Evolutionary conservation across 2,797 vertebrate genomes (phyloP).

Genomic region (Naso thynnoides): DNA sequence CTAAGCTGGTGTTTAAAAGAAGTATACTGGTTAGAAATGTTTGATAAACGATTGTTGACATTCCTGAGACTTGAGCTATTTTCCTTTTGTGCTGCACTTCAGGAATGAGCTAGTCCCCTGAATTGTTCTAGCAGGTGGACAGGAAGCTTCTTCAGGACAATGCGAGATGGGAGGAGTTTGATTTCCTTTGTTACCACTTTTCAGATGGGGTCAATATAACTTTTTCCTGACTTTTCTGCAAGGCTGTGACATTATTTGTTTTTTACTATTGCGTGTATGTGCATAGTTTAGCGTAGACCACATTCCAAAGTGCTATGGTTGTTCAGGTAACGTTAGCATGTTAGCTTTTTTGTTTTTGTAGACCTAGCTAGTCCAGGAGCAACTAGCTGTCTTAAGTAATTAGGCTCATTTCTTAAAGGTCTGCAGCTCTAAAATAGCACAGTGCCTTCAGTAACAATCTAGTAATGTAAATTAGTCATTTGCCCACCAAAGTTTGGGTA

Average conservation of each 20-base stretch:
- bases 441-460: background rate
- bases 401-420: background rate
- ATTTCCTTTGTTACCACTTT: conserved; percentile 66
- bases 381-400: background rate
- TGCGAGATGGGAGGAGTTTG: conserved; percentile 62
- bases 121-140: conserved; percentile 85
- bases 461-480: conserved; percentile 43
- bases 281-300: background rate
- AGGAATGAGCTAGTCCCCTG: conserved; percentile 68
- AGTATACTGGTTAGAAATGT: conserved; percentile 19
- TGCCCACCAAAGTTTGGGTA: conserved; percentile 46
- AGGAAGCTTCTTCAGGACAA: conserved; percentile 86
- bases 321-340: background rate
- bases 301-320: background rate
- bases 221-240: conserved; percentile 31
- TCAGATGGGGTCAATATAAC: conserved; percentile 32
- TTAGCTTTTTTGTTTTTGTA: background rate
- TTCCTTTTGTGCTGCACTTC: conserved; percentile 67
- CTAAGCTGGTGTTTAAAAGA: conserved; percentile 21
- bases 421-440: background rate
- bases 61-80: conserved; percentile 67
- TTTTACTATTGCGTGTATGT: background rate
- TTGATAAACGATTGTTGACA: conserved; percentile 72
- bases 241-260: conserved; percentile 10
- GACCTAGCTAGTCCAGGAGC: background rate